Conservation (phyloP, 2,888 invertebrate species). For the Pseudoips prasinana region DNA sequence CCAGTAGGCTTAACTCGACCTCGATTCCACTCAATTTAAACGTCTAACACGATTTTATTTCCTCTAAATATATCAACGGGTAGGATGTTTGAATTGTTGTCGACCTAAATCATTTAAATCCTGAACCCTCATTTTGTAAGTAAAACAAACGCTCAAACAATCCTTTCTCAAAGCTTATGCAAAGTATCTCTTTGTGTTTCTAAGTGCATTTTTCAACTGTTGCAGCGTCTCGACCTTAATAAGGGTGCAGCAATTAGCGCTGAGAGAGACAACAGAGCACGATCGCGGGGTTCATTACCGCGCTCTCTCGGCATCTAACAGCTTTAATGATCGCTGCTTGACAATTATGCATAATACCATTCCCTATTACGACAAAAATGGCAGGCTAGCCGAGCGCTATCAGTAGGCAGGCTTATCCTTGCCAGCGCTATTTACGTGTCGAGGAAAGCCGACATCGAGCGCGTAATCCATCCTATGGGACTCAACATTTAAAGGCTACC, state of each 20-base stretch:
- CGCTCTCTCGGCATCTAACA: constrained; percentile 39
- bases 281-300: constrained; percentile 52
- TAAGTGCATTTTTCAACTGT: constrained; percentile 51
- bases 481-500: too few species aligned
- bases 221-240: constrained; percentile 56
- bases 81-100: constrained; percentile 19
- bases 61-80: constrained; percentile 36
- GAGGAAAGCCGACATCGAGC: too few species aligned
- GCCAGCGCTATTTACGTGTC: too few species aligned
- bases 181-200: constrained; percentile 33
- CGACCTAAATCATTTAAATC: constrained; percentile 15
- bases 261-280: constrained; percentile 46
- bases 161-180: constrained; percentile 17
- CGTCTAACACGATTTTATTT: constrained; percentile 49
- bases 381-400: neutral
- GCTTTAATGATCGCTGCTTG: constrained; percentile 49
- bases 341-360: constrained; percentile 38
- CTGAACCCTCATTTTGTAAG: constrained; percentile 6
- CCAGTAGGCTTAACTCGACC: constrained; percentile 43
- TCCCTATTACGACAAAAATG: constrained; percentile 29
- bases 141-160: constrained; percentile 18
- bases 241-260: constrained; percentile 60
- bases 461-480: too few species aligned
- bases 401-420: too few species aligned
- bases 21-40: constrained; percentile 53